Evolutionary conservation across 1,140 invertebrate genomes (phyloP).

Genomic region (Pseudomyrmex pallidus): DNA sequence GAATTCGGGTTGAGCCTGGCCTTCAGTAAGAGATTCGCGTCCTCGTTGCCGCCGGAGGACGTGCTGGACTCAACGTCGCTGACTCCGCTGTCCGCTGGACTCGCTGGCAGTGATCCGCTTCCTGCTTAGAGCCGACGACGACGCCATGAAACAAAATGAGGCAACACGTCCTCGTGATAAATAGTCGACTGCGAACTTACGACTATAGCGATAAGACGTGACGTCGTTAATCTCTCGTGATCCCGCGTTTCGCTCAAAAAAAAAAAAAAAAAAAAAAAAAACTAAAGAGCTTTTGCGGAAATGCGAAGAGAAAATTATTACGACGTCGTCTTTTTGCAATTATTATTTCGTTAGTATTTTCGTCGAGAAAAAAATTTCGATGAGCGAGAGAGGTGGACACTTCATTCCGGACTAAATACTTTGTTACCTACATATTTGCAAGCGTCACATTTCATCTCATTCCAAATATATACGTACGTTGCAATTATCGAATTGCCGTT

Average conservation of each 20-base stretch:
- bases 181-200: slow-evolving; percentile 24
- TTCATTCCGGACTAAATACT: background rate
- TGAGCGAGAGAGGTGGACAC: background rate
- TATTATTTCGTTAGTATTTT: background rate
- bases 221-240: slow-evolving; percentile 41
- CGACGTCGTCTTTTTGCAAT: background rate
- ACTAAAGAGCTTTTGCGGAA: background rate
- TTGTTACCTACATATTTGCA: background rate
- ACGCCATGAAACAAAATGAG: slow-evolving; percentile 55
- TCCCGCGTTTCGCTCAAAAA: slow-evolving; percentile 19
- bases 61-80: slow-evolving; percentile 97
- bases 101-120: slow-evolving; percentile 96
- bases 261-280: background rate
- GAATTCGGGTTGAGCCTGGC: slow-evolving; percentile 89
- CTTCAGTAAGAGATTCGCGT: slow-evolving; percentile 94
- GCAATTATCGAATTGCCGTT: slow-evolving; percentile 33
- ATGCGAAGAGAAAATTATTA: background rate
- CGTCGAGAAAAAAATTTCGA: background rate
- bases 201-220: slow-evolving; percentile 33
- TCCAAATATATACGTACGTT: too few species aligned
- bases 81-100: slow-evolving; percentile 98
- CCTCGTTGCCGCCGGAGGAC: slow-evolving; percentile 93
- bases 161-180: slow-evolving; percentile 47
- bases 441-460: too few species aligned
- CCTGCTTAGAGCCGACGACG: slow-evolving; percentile 70